Evolutionary conservation across 2,797 vertebrate species (phyloP), one percentile per base, ranked within the genome.

Genomic region (Protosalanx chinensis): DNA sequence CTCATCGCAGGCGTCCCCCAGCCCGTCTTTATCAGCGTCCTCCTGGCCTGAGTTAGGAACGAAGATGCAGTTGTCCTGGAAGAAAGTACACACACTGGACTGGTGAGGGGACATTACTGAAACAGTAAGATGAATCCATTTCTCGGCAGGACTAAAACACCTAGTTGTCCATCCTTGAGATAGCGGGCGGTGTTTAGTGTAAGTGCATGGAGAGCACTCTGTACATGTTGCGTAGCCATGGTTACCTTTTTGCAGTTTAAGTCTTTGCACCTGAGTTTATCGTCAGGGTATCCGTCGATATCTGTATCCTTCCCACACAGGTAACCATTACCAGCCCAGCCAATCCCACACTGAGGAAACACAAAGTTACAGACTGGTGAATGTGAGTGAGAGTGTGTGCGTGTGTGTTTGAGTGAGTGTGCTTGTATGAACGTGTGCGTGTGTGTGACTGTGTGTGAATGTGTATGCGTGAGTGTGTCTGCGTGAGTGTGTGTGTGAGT

Each of bases 41-140:
- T 99, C 98, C 91, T 99, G 98, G 66, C 98, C 97, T 3, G 98
- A 99, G 88, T 99, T 99, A 5, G 98, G 98, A 76, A 99, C 93
- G 27, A 88, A 95, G 15, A 93, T 70, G 80, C 98, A 99, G 85
- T 99, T 99, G 82, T 99, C 98, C 97, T 98, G 83, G 35, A 75
- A 75, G 46, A 78, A 41, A 12, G 7, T 7, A 41, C 37, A 41
- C 37, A 41, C 37, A 41, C 37, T 12, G 37, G 37, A 41, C 37
- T 7, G 27, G 27, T 1, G 46, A 13, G 32, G 6, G 29, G 27
- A 10, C 5, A 33, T 35, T 30, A 32, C 33, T 6, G 16, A 7
- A n/a, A 30, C 5, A 37, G 41, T 16, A 23, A 18, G 66, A 23
- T 29, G 30, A 23, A n/a, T 23, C n/a, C 56, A n/a, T n/a, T 57